Evolutionary conservation across 1,140 invertebrate genomes (phyloP), one percentile per base, ranked within the genome.

Genomic region (Diabrotica undecimpunctata): DNA sequence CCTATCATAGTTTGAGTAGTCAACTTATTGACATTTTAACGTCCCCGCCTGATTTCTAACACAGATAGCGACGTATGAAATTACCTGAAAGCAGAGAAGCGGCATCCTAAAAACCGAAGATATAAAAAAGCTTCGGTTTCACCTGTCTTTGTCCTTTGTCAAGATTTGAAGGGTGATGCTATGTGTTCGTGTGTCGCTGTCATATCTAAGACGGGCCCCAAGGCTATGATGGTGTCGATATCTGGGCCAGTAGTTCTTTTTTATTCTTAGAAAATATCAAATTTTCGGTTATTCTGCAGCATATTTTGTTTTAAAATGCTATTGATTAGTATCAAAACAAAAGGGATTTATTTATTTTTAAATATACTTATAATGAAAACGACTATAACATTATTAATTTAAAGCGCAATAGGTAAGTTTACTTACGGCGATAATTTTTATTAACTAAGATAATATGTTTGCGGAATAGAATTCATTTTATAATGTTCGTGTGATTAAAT

Each of bases 21-120:
- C 70, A 74, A 74, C 70, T 74, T 74, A 74, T 74, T 72, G 72
- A 74, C 72, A 70, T 74, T 74, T 74, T 64, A 67, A 65, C 69
- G 70, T 70, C 46, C 54, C 62, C 50, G 64, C 59, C 70, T 69
- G 72, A 74, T 74, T 74, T 74, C 67, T 67, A 72, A 70, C 66
- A 67, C 68, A 72, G 72, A 74, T 74, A 74, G 69, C 65, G 63
- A 65, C 58, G 67, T 72, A 72, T 74, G 71, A 68, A 69, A 66
- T 74, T 74, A 74, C 72, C 70, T 72, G 72, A 58, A 38, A 60
- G 51, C 59, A 50, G 51, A 63, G 62, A 38, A 60, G 51, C 59
- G 53, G 54, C 66, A 68, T 69, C 67, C 41, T 46, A 57, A 63
- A 66, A 65, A 65, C 51, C 62, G 62, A 62, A 66, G 64, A 61